Evolutionary conservation across 2,888 invertebrate species (phyloP).

Genomic region (Minunthozetes semirufus): DNA sequence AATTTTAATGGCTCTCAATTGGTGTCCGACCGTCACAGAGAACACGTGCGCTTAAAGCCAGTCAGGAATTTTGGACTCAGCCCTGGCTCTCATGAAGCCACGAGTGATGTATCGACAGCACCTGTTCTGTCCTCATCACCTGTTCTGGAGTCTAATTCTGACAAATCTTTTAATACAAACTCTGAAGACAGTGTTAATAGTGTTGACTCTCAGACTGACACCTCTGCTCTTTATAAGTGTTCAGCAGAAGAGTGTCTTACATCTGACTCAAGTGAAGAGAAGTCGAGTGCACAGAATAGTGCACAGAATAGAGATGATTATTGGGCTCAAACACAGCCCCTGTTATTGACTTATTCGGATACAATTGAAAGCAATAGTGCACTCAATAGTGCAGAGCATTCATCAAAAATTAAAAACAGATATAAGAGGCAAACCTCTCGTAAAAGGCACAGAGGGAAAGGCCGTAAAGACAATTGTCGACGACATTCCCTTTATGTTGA

Average conservation of each 20-base stretch:
- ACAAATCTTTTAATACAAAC: neutral
- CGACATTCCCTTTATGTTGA: constrained; percentile 85
- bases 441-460: constrained; percentile 1
- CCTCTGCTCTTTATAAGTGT: neutral
- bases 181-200: neutral
- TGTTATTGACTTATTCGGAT: constrained; percentile 24
- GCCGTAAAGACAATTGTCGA: constrained; percentile 59
- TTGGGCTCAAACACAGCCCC: constrained; percentile 10
- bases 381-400: neutral
- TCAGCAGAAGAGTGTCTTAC: neutral
- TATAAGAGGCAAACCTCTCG: neutral
- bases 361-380: neutral
- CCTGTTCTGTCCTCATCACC: constrained; percentile 25
- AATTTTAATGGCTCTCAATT: constrained; percentile 33
- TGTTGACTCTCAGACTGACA: neutral
- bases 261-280: neutral
- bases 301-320: neutral
- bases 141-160: neutral
- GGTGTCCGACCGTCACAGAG: constrained; percentile 1
- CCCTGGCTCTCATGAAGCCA: neutral
- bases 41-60: constrained; percentile 47
- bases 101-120: neutral
- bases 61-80: neutral
- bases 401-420: neutral
- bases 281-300: neutral